Conservation (phyloP, 2,113 vertebrate genomes). For the Epinephelus cyanopodus region DNA sequence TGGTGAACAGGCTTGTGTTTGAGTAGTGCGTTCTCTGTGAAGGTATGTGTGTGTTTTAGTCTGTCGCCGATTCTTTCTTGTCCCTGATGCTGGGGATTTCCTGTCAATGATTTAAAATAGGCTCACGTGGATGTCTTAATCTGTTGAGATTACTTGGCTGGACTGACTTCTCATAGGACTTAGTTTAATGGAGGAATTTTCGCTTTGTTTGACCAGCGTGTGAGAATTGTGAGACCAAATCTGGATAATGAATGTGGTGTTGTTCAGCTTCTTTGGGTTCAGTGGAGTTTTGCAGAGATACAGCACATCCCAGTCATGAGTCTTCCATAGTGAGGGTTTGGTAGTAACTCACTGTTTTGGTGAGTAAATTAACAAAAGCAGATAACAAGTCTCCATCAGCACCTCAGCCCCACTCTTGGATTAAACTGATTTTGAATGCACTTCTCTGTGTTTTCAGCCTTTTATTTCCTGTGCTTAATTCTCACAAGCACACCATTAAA, state of each 20-base stretch:
- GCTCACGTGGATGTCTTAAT: not conserved
- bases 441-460: too few relatives aligned
- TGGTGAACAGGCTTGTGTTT: not conserved
- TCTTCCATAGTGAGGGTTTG: not conserved
- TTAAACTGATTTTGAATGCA: not conserved
- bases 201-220: not conserved
- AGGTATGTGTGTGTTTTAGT: not conserved
- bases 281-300: slow-evolving; percentile 26
- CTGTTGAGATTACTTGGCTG: not conserved
- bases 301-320: not conserved
- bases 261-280: not conserved
- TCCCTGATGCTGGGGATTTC: not conserved
- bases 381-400: not conserved
- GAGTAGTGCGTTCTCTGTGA: not conserved
- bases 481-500: not conserved
- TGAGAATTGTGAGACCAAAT: not conserved
- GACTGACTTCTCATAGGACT: not conserved
- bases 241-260: not conserved
- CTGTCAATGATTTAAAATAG: not conserved
- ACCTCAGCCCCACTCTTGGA: not conserved
- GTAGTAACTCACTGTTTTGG: not conserved
- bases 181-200: not conserved
- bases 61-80: not conserved
- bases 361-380: not conserved
- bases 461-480: not conserved